Evolutionary conservation across 2,888 invertebrate species (phyloP), one percentile per base, ranked within the genome.

Genomic region (Orthosia cruda): DNA sequence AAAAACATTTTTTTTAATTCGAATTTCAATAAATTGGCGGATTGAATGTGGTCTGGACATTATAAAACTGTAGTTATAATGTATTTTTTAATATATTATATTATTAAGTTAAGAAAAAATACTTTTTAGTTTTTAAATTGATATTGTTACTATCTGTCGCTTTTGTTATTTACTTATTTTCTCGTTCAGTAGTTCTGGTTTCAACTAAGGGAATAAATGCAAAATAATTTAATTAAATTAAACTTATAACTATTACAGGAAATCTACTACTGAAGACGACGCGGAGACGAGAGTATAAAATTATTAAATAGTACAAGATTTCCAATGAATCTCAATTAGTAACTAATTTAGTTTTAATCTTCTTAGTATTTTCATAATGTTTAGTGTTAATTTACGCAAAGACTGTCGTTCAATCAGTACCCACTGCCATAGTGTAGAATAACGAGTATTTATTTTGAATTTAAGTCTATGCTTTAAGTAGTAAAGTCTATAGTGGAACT

Each of bases 211-310:
- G 12, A 40, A 20, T 40, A 16, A n/a, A 40, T 7, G 1, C 5
- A 47, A 58, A 52, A 66, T 58, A 0, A 26, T 66, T 0, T 47
- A 32, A 50, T 13, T 45, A 65, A n/a, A n/a, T 49, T 5, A 71
- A 45, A 16, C 5, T 20, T 15, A 23, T 12, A 57, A 87, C 58
- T 69, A 59, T 93, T 92, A 69, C 92, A 97, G 97, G 96, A 97
- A 97, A 95, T 97, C 97, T 96, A 96, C 96, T 96, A 97, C 96
- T 95, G 97, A 97, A 93, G 96, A 97, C 87, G 97, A 97, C 81
- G 96, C 96, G 4, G 97, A 97, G 87, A 97, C 97, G 67, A 94
- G 96, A 93, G 97, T 97, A 72, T 97, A 91, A 93, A 87, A 84
- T 89, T 82, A 81, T 87, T 67, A 64, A 86, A 90, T 92, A 94